These are phyloP conservation scores for Nyctibius bracteatus DNA, from an alignment of 2,113 vertebrate species.

Conservation along the genomic window DNA sequence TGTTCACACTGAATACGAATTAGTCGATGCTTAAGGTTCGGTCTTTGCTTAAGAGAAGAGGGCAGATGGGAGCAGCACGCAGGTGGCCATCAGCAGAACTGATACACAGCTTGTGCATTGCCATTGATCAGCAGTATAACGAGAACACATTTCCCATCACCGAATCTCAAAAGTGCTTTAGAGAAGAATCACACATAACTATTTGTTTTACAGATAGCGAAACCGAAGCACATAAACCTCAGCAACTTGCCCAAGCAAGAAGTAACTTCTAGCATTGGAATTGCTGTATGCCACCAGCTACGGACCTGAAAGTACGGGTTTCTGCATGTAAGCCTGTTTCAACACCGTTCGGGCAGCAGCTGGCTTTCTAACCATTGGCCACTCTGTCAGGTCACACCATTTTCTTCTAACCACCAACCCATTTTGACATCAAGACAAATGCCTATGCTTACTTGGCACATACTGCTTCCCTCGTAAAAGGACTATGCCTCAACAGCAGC, in stretches of 20 bases:
- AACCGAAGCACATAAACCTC: not conserved
- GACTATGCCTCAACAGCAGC: not conserved
- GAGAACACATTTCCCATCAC: not conserved
- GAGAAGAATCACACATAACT: not conserved
- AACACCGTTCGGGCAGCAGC: not conserved
- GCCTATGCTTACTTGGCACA: not conserved
- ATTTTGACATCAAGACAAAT: not conserved
- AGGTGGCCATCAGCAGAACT: not conserved
- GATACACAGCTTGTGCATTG: not conserved
- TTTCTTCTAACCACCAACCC: not conserved
- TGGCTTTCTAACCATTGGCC: not conserved
- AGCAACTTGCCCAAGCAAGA: not conserved
- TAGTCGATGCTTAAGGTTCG: not conserved
- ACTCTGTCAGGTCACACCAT: not conserved
- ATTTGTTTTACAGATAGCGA: not conserved
- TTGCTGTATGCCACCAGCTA: not conserved
- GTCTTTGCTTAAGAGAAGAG: not conserved
- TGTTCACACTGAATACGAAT: not conserved
- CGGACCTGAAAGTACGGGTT: rapidly evolving
- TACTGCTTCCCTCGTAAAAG: not conserved
- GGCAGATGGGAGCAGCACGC: not conserved
- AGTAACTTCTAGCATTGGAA: not conserved
- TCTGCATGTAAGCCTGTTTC: not conserved
- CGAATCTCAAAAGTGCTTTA: not conserved
- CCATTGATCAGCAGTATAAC: not conserved